Conservation (phyloP, 2,797 vertebrate genomes). For the Syngnathus acus region DNA sequence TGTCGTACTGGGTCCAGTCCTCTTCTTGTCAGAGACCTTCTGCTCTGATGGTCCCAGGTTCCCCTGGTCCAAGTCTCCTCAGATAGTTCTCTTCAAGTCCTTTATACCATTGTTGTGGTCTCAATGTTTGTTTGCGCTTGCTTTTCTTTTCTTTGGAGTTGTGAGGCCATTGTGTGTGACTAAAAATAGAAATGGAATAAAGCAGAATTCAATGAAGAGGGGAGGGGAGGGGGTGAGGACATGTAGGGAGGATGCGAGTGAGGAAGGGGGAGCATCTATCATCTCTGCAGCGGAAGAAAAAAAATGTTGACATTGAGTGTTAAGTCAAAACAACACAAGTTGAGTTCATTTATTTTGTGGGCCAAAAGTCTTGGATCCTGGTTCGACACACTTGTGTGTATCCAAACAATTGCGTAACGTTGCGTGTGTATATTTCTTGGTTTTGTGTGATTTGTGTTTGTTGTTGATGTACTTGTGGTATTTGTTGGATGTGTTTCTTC, state of each 20-base stretch:
- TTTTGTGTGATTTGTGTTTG: no score
- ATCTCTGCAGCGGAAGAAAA: background rate
- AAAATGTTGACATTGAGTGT: background rate
- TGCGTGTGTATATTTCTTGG: background rate
- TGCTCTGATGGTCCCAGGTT: background rate
- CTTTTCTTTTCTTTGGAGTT: background rate
- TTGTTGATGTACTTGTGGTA: no score
- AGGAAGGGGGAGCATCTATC: background rate
- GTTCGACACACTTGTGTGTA: background rate
- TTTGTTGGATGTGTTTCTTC: no score
- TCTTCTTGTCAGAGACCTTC: background rate
- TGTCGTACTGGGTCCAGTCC: background rate
- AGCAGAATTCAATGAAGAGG: background rate
- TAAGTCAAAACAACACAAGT: background rate
- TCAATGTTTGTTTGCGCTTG: background rate
- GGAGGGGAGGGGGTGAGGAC: background rate
- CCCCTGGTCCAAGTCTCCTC: no score
- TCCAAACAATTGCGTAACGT: background rate
- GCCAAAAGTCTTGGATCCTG: background rate
- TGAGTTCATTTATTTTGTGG: background rate
- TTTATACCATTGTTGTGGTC: background rate
- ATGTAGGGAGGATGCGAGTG: no score
- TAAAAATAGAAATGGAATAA: conserved; percentile 7
- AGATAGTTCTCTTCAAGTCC: background rate
- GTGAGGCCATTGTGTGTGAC: background rate